Conservation (phyloP, 2,888 invertebrate species). For the Allygus modestus region DNA sequence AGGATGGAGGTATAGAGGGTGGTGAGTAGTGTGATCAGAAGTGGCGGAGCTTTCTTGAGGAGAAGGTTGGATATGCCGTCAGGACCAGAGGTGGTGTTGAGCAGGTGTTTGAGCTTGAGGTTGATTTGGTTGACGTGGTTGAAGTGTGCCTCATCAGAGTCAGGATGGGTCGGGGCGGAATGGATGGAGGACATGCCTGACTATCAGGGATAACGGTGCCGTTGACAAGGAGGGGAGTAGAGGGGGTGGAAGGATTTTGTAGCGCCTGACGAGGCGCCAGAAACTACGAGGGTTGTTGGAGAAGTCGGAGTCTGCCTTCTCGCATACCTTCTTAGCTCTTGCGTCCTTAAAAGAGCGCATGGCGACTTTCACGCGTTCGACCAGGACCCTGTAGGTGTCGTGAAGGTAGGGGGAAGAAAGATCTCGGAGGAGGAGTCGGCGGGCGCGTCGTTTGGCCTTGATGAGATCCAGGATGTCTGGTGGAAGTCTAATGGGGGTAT, state of each 20-base stretch:
- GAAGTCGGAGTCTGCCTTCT: conserved; percentile 24
- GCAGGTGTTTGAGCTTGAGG: too few species aligned
- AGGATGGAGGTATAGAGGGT: too few species aligned
- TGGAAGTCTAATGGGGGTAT: neutral
- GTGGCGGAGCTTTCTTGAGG: too few species aligned
- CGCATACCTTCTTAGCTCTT: conserved; percentile 2
- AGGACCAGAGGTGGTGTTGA: too few species aligned
- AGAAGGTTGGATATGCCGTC: too few species aligned
- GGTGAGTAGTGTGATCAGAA: too few species aligned
- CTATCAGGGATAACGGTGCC: neutral
- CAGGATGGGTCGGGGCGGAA: neutral
- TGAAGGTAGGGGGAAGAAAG: neutral
- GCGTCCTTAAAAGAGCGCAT: neutral
- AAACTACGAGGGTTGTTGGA: neutral
- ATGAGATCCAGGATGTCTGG: neutral
- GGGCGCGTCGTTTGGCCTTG: neutral
- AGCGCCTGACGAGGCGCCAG: neutral
- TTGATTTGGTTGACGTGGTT: neutral
- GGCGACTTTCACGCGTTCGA: neutral
- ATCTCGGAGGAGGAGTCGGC: neutral
- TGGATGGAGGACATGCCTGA: neutral
- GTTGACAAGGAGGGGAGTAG: neutral
- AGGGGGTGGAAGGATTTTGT: neutral
- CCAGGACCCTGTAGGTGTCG: neutral
- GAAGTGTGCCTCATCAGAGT: neutral